A percentile compares a stretch with the other conserved stretches of the same genome.
Conservation (phyloP, 2,888 invertebrate genomes). For the Drosophila lutescens region DNA sequence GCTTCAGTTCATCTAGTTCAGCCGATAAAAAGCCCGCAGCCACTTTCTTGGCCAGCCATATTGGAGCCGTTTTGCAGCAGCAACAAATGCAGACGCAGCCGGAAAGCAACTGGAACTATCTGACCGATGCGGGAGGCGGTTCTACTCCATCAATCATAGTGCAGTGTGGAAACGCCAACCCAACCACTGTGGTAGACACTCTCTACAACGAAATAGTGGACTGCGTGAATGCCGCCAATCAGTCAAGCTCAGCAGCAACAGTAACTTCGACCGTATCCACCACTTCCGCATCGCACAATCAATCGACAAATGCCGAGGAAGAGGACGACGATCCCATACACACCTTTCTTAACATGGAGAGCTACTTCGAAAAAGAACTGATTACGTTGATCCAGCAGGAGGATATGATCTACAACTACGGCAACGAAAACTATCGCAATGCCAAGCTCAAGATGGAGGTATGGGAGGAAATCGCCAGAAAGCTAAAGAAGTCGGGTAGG, state of each 20-base stretch:
- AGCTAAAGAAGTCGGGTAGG: conserved; percentile 80
- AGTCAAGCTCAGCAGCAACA: conserved; percentile 26
- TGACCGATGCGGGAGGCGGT: conserved; percentile 62
- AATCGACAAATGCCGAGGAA: conserved; percentile 59
- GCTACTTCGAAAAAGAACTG: conserved; percentile 82
- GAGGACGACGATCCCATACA: conserved; percentile 83
- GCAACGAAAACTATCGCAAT: conserved; percentile 81
- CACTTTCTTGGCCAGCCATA: conserved; percentile 63
- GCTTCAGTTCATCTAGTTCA: conserved; percentile 21
- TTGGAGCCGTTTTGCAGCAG: conserved; percentile 64
- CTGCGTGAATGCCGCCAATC: conserved; percentile 64
- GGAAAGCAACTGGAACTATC: conserved; percentile 74
- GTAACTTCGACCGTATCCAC: conserved; percentile 13
- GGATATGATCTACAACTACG: conserved; percentile 79
- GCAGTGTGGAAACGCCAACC: conserved; percentile 51
- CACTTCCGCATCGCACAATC: conserved; percentile 11
- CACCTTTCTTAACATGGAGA: conserved; percentile 82
- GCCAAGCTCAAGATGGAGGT: conserved; percentile 77
- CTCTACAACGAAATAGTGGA: conserved; percentile 78
- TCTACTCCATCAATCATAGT: conserved; percentile 52
- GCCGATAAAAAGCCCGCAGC: conserved; percentile 55
- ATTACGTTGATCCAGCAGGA: conserved; percentile 79
- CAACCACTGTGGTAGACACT: conserved; percentile 62
- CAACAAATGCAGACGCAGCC: conserved; percentile 53
- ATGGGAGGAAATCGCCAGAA: conserved; percentile 83